A percentile compares a stretch with the other conserved stretches of the same genome.
phyloP scores from a whole-genome alignment of 2,113 vertebrate species.

The Hipposideros armiger region DNA sequence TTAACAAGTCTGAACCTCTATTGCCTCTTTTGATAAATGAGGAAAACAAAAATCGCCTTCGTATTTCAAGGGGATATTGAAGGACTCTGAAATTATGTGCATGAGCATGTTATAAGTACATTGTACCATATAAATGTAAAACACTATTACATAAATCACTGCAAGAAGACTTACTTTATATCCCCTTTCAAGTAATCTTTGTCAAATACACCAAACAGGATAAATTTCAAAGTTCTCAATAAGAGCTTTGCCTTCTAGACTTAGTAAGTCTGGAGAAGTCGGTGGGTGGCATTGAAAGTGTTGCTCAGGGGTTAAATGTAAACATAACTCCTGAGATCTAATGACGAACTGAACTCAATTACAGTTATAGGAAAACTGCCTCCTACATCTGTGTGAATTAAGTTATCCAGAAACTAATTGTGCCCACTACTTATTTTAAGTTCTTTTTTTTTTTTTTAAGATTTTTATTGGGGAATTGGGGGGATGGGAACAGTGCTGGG shows the following conservation, averaged over 20 bases:
- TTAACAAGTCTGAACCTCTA: not conserved
- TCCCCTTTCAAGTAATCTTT: slow-evolving; percentile 51
- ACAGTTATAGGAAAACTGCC: slow-evolving; percentile 34
- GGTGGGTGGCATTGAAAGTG: not conserved
- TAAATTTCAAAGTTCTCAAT: slow-evolving; percentile 50
- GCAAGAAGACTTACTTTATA: slow-evolving; percentile 49
- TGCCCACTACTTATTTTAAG: not conserved
- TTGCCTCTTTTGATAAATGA: not conserved
- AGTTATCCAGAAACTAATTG: slow-evolving; percentile 40
- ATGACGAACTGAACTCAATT: slow-evolving; percentile 56
- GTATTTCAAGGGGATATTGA: not conserved
- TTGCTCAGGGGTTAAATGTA: slow-evolving; percentile 63
- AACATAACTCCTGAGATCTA: slow-evolving; percentile 58
- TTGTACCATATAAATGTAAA: not conserved
- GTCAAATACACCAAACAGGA: slow-evolving; percentile 30
- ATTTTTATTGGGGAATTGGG: too few relatives aligned
- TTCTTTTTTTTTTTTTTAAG: not conserved
- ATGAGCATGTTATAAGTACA: not conserved
- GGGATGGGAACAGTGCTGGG: too few relatives aligned
- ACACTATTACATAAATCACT: not conserved
- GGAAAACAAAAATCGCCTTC: slow-evolving; percentile 9
- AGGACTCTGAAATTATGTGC: not conserved
- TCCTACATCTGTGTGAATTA: slow-evolving; percentile 41
- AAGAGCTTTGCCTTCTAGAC: slow-evolving; percentile 40
- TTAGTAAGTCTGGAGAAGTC: not conserved